A percentile compares a stretch with the other conserved stretches of the same genome.
These are phyloP conservation scores for Eulemur albifrons DNA, from an alignment of 2,797 vertebrate genomes.

Conservation along the genomic window DNA sequence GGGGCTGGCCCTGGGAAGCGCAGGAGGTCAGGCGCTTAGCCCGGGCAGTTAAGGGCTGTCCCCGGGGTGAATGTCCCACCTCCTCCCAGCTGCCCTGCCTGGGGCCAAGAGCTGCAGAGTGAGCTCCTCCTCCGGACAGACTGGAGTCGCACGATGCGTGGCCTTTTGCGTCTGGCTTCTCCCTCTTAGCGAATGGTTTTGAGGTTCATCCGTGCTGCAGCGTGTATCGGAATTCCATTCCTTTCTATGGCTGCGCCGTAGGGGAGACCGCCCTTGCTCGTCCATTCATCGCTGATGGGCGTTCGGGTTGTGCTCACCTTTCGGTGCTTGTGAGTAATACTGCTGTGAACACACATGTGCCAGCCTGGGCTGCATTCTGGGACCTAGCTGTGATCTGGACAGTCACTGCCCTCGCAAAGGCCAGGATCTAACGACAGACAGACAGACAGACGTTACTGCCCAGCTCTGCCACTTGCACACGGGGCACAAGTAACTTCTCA, in stretches of 20 bases:
- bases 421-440: neutral
- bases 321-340: neutral
- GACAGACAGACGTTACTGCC: neutral
- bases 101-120: neutral
- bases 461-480: neutral
- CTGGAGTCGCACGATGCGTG: neutral
- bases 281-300: neutral
- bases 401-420: neutral
- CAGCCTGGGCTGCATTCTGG: neutral
- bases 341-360: neutral
- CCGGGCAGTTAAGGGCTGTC: neutral
- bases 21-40: accelerated
- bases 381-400: neutral
- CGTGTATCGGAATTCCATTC: neutral
- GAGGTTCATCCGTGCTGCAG: neutral
- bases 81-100: neutral
- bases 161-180: neutral
- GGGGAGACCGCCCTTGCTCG: too few relatives aligned
- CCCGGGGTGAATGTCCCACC: neutral
- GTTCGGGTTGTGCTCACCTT: neutral
- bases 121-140: neutral
- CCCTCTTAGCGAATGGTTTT: neutral
- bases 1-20: neutral
- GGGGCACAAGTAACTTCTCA: neutral
- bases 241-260: neutral